A percentile compares a stretch with the other conserved stretches of the same genome.
These are phyloP conservation scores for Potamarius usumacintae DNA, from an alignment of 2,113 vertebrate species.

Conservation along the genomic window DNA sequence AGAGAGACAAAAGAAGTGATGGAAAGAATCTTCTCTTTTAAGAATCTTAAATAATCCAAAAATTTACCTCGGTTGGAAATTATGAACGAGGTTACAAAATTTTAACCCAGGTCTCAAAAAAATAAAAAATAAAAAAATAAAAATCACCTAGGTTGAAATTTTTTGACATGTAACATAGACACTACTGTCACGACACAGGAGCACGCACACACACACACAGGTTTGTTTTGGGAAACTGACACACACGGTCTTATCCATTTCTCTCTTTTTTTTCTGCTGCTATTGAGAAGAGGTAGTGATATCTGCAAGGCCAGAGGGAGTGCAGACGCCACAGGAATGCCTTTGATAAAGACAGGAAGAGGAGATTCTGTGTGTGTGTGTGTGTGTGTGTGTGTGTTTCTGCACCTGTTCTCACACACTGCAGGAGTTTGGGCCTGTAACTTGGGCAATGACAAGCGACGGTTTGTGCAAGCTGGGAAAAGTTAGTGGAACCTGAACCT, in stretches of 20 bases:
- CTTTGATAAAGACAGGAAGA: slow-evolving; percentile 45
- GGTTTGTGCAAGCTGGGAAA: slow-evolving; percentile 42
- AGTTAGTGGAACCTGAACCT: slow-evolving; percentile 54
- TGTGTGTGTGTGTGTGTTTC: slow-evolving; percentile 47
- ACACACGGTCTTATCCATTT: slow-evolving; percentile 14
- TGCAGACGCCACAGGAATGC: slow-evolving; percentile 50
- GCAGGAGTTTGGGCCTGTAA: slow-evolving; percentile 60
- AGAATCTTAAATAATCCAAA: too few relatives aligned
- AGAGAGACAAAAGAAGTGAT: too few relatives aligned
- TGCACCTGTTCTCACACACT: slow-evolving; percentile 73
- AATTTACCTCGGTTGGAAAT: too few relatives aligned
- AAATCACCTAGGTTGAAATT: too few relatives aligned
- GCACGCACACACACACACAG: neutral
- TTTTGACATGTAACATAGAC: neutral
- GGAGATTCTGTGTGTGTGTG: slow-evolving; percentile 23
- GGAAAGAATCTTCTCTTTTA: too few relatives aligned
- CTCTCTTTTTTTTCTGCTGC: slow-evolving; percentile 13
- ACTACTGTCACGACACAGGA: neutral
- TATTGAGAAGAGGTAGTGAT: slow-evolving; percentile 30
- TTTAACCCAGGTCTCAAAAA: too few relatives aligned
- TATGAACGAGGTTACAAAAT: too few relatives aligned
- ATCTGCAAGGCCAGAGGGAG: slow-evolving; percentile 48
- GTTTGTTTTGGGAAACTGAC: slow-evolving; percentile 35
- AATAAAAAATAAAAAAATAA: too few relatives aligned
- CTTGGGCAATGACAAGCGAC: slow-evolving; percentile 59